Evolutionary conservation across 2,113 vertebrate species (phyloP).

Genomic region (Crypturellus undulatus): DNA sequence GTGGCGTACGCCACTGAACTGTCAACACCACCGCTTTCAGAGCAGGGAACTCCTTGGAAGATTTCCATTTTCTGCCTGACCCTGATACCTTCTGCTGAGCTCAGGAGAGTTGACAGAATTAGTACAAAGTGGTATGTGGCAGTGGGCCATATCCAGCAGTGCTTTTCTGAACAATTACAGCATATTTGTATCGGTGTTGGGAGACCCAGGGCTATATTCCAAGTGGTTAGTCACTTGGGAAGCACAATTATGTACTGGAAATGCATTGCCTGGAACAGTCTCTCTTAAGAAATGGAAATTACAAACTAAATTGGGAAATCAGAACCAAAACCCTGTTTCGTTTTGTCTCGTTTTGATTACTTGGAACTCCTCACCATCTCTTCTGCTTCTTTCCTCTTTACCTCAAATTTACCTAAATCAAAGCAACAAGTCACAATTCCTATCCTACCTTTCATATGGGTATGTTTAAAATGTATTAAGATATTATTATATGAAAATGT

Average conservation of each 20-base stretch:
- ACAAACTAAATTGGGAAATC: background rate
- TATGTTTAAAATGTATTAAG: background rate
- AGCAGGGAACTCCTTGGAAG: conserved; percentile 28
- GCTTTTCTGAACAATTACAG: background rate
- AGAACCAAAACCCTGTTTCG: background rate
- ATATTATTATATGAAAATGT: background rate
- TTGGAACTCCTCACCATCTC: background rate
- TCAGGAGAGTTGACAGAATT: background rate
- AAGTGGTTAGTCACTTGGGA: conserved; percentile 31
- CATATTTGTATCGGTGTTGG: background rate
- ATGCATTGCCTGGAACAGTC: conserved; percentile 24
- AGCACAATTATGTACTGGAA: conserved; percentile 1
- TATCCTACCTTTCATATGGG: background rate
- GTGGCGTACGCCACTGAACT: background rate
- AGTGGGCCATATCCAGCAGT: conserved; percentile 1
- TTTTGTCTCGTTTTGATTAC: background rate
- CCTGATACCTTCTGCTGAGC: background rate
- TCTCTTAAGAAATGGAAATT: background rate
- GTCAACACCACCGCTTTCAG: background rate
- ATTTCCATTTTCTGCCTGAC: background rate
- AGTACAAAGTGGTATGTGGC: conserved; percentile 29
- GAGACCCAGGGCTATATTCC: conserved; percentile 29
- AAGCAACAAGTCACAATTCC: background rate
- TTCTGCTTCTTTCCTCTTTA: background rate
- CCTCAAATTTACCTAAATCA: background rate